phyloP scores from a whole-genome alignment of 2,797 vertebrate genomes.

The Adelosebastes latens region DNA sequence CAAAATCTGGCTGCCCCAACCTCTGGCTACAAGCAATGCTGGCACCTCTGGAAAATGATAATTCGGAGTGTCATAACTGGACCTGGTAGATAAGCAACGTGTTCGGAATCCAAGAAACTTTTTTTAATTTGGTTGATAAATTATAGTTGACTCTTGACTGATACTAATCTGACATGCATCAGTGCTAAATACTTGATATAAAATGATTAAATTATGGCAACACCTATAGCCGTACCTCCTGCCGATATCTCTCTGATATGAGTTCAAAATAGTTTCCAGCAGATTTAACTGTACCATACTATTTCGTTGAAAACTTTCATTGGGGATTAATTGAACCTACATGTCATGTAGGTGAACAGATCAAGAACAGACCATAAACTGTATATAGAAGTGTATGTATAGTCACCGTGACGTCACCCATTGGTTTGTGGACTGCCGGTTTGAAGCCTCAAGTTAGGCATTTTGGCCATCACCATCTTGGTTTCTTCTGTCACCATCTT shows the following conservation, averaged over 20 bases:
- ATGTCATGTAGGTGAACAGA: not conserved
- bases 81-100: constrained; percentile 8
- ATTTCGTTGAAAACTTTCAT: not conserved
- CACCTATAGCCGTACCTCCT: not conserved
- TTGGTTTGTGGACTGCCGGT: too few relatives aligned
- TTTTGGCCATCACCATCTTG: too few relatives aligned
- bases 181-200: not conserved
- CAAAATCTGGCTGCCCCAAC: constrained; percentile 17
- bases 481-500: too few relatives aligned
- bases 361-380: not conserved
- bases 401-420: too few relatives aligned
- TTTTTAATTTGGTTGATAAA: not conserved
- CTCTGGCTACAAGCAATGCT: not conserved
- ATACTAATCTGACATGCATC: not conserved
- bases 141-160: not conserved
- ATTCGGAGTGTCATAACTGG: not conserved
- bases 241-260: not conserved
- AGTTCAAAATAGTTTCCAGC: not conserved
- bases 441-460: too few relatives aligned
- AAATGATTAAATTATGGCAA: not conserved
- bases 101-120: not conserved
- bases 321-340: not conserved
- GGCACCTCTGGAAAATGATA: not conserved
- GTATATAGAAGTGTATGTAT: too few relatives aligned
- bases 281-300: not conserved